Evolutionary conservation across 2,113 vertebrate species (phyloP), one percentile per base, ranked within the genome.

Genomic region (Mesembrinibis cayennensis): DNA sequence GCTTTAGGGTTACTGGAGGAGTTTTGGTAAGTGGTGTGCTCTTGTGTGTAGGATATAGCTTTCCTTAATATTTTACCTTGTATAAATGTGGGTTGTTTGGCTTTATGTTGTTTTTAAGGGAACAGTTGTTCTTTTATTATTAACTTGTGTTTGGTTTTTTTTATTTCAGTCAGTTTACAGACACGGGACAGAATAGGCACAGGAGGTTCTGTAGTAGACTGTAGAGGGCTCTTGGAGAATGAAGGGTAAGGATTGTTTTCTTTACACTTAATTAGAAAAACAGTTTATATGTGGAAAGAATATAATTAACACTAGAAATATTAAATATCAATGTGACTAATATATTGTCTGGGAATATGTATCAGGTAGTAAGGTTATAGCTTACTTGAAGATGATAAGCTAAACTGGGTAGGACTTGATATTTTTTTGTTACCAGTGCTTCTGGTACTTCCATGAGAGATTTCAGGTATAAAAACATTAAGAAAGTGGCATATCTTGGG

Each of bases 201-300:
- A 20, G 99, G 99, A 63, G 99, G 99, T 19, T 99, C 99, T 12
- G 99, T 99, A 94, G 99, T 99, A 89, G 99, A 99, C 98, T 99
- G 99, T 97, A 98, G 99, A 97, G 99, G 99, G 70, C 98, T 99
- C 85, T 94, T 99, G 95, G 99, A 99, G 92, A 99, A 99, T 96
- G 99, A 99, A 98, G 99, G 99, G 99, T 99, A 98, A 96, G 99
- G 97, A 96, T 91, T 52, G 22, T 56, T n/a, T 49, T 87, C 71
- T 82, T 93, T 85, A 15, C 50, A 42, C 9, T 66, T 49, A 20
- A 40, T 78, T 82, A 58, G 61, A 65, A n/a, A 21, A 58, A 34
- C 34, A 7, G 5, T 34, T 87, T 87, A 0, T 62, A 3, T 45
- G 21, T 66, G n/a, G 47, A 61, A 79, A 74, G 42, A 45, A 11